Base-by-base conservation (phyloP, 2,888 invertebrate species). In the Cheilosia soror region DNA sequence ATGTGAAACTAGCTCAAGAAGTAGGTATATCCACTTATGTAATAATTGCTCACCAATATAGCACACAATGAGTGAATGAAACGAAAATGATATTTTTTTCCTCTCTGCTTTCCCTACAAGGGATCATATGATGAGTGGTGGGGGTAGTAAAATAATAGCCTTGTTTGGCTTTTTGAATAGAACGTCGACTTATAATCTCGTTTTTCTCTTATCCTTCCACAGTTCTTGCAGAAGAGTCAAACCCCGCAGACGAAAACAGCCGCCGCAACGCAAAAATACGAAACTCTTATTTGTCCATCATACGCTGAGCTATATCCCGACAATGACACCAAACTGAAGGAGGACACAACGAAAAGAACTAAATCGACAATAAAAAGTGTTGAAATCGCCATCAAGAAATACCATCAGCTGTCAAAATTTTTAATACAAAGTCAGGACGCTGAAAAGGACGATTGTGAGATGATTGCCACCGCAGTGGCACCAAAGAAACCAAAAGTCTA, bases 401-500 rank as follows among this genome's bases (percentile, higher is more conserved):
- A 89, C 53, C 89, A 89, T 88, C 89, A 90, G 88, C 89, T 90
- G 89, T 89, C 84, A 87, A 90, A 89, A 77, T 88, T 89, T 83
- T 72, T 88, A 78, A 71, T 86, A 80, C 81, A 72, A 63, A 80
- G 42, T 20, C 79, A 86, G 40, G 55, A 71, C 69, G 69, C 57
- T 0, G 84, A 76, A 20, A 80, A 85, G 71, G 80, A 81, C 60
- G 84, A 85, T 62, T 83, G 82, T 71, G 80, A 79, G 58, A 81
- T 87, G 82, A 81, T 83, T 68, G 62, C 65, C 51, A 60, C 72
- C 53, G 69, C 72, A 63, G 66, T 68, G 62, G 73, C 69, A 37
- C 85, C 88, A 58, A 89, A 89, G 78, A 90, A 90, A 27, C 90
- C 90, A 57, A 91, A 90, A 87, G 90, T 91, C 78, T 91, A 91